phyloP scores from a whole-genome alignment of 2,797 vertebrate genomes.

The Dipus sagitta region DNA sequence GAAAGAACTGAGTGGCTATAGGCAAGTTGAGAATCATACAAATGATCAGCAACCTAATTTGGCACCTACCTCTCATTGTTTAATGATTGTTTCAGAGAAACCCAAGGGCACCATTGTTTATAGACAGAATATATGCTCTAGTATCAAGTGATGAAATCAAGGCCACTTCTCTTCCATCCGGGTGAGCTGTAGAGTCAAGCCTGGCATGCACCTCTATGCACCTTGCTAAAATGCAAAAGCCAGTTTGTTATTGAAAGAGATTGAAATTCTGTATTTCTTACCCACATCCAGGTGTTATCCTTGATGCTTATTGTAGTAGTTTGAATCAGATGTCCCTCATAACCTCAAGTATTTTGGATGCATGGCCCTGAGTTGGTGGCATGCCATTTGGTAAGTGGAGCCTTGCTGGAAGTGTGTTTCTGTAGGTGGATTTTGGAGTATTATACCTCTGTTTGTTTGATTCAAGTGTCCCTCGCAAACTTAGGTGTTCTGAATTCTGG shows the following conservation, averaged over 20 bases:
- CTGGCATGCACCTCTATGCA: not conserved
- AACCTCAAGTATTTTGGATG: no score
- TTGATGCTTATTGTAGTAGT: not conserved
- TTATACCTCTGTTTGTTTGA: no score
- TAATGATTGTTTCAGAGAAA: not conserved
- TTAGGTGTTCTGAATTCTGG: no score
- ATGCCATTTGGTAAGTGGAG: no score
- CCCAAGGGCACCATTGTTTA: not conserved
- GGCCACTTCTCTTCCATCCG: not conserved
- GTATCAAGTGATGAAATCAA: not conserved
- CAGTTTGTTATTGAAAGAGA: not conserved
- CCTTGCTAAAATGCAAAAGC: not conserved
- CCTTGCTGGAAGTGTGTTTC: no score
- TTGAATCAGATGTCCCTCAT: no score
- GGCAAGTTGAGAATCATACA: not conserved
- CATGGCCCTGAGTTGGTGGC: no score
- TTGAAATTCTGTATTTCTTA: not conserved
- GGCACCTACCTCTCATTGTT: not conserved
- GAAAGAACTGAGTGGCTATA: not conserved
- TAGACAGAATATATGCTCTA: not conserved
- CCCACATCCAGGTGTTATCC: not conserved
- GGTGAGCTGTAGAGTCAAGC: not conserved
- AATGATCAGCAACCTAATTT: not conserved
- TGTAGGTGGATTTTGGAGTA: no score
- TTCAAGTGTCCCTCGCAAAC: no score